Evolutionary conservation across 2,888 invertebrate genomes (phyloP).

Genomic region (Microplitis manilae): DNA sequence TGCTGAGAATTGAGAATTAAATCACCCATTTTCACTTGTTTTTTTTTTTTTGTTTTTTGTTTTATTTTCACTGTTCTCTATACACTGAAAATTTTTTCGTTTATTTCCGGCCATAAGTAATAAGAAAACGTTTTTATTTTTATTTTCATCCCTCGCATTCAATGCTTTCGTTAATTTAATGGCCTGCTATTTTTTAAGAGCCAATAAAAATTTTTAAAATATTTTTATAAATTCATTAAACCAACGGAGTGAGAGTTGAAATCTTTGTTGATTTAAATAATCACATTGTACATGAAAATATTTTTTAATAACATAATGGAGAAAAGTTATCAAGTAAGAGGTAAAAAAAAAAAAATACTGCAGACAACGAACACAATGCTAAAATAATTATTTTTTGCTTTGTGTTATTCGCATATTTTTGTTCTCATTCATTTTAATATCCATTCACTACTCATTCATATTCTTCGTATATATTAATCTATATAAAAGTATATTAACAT

Average conservation of each 20-base stretch:
- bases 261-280: too few species aligned
- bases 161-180: slow-evolving; percentile 2
- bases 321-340: background rate
- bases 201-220: background rate
- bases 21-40: slow-evolving; percentile 9
- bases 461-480: background rate
- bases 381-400: background rate
- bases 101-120: background rate
- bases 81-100: background rate
- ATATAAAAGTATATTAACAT: background rate
- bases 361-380: background rate
- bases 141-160: background rate
- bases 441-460: background rate
- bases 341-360: background rate
- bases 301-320: too few species aligned
- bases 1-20: slow-evolving; percentile 32
- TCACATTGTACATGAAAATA: too few species aligned
- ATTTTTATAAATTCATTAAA: too few species aligned
- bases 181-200: background rate
- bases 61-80: background rate
- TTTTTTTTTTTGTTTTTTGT: background rate
- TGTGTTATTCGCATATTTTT: background rate
- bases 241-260: too few species aligned
- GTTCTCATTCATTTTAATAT: background rate
- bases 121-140: slow-evolving; percentile 7